phyloP scores from a whole-genome alignment of 2,797 vertebrate species.

The Anolis apletophallus region DNA sequence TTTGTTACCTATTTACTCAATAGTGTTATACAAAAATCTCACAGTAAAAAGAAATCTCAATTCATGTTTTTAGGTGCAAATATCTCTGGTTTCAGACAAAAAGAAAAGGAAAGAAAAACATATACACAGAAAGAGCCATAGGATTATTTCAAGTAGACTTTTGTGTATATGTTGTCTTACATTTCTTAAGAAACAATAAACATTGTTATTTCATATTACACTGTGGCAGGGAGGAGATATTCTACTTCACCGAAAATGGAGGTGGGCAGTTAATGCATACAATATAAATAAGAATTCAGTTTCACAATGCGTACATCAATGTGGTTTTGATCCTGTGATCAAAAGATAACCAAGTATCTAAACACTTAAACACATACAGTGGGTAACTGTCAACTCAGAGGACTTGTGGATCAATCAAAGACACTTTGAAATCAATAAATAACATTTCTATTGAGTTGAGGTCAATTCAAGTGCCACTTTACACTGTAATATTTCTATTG shows the following conservation, averaged over 20 bases:
- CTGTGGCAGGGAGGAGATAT: background rate
- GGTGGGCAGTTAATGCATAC: background rate
- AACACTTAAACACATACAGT: background rate
- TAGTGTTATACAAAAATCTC: background rate
- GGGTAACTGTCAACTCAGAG: background rate
- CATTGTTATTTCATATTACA: background rate
- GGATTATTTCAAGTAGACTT: background rate
- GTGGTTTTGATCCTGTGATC: background rate
- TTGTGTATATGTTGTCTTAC: background rate
- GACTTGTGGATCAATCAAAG: slow-evolving; percentile 11
- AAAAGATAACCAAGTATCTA: slow-evolving; percentile 19
- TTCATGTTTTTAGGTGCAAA: background rate
- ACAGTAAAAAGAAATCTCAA: background rate
- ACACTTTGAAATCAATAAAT: slow-evolving; percentile 14
- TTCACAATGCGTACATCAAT: background rate
- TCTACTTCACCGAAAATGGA: background rate
- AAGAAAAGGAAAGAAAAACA: background rate
- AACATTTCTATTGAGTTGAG: slow-evolving; percentile 9
- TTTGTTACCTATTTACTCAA: background rate
- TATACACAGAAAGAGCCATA: background rate
- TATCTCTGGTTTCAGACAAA: background rate
- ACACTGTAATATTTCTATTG: background rate
- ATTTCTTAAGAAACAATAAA: background rate
- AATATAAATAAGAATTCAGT: background rate
- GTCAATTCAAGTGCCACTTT: slow-evolving; percentile 6